Percentiles rank a stretch among this genome's conserved stretches.
Conservation (phyloP, 2,888 invertebrate species). For the Euzophera pinguis region DNA sequence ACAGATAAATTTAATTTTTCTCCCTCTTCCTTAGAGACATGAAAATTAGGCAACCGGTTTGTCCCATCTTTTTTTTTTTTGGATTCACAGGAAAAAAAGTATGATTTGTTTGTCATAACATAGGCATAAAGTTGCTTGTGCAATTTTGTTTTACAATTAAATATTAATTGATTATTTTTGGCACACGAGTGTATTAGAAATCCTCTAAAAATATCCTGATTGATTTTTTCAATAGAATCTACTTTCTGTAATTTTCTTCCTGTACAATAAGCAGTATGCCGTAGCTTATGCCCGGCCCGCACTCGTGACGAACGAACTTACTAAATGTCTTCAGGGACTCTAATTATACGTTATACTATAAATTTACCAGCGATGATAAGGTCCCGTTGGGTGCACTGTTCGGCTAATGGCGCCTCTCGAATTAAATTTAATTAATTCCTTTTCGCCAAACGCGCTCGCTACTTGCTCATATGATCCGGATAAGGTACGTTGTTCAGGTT, state of each 20-base stretch:
- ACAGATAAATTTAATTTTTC: too few species aligned
- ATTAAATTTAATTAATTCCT: conserved; percentile 68
- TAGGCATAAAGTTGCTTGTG: too few species aligned
- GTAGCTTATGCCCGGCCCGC: conserved; percentile 27
- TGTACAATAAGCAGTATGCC: conserved; percentile 47
- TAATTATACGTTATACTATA: conserved; percentile 73
- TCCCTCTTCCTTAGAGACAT: too few species aligned
- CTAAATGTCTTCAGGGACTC: conserved; percentile 46
- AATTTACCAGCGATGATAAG: conserved; percentile 71
- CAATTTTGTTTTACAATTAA: too few species aligned
- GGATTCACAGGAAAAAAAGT: too few species aligned
- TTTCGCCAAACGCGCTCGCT: conserved; percentile 35
- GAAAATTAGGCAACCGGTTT: too few species aligned
- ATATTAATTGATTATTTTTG: too few species aligned
- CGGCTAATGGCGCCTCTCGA: conserved; percentile 56
- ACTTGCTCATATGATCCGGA: conserved; percentile 16
- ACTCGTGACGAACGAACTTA: conserved; percentile 62
- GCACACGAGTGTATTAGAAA: too few species aligned
- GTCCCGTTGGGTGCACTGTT: conserved; percentile 57
- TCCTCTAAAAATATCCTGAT: too few species aligned
- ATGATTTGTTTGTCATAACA: too few species aligned
- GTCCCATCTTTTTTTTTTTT: too few species aligned
- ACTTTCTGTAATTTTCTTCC: not conserved
- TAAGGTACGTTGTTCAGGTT: not conserved
- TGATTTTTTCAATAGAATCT: not conserved